phyloP scores from a whole-genome alignment of 64 coral and sea anemone genomes.

The Actinia tenebrosa region DNA sequence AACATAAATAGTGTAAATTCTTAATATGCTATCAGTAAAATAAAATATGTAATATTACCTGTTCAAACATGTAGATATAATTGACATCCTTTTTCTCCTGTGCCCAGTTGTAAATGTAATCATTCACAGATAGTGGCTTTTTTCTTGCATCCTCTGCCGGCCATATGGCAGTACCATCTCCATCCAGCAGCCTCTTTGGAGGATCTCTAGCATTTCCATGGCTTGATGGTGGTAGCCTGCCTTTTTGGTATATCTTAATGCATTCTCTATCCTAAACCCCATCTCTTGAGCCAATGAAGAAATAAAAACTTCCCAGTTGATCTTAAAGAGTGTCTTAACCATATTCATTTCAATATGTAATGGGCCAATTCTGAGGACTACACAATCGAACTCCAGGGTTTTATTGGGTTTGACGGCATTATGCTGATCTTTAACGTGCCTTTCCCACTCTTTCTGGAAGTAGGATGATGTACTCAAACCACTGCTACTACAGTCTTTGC shows the following conservation, averaged over 20 bases:
- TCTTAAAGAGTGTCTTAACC: background rate
- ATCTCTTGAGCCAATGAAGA: conserved; percentile 12
- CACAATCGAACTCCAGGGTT: conserved; percentile 20
- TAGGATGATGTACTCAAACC: background rate
- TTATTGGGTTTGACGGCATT: background rate
- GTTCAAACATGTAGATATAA: conserved; percentile 18
- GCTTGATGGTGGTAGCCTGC: background rate
- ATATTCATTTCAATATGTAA: conserved; percentile 38
- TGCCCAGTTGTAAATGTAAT: conserved; percentile 32
- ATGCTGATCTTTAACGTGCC: background rate
- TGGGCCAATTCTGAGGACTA: conserved; percentile 26
- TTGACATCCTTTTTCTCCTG: conserved; percentile 3
- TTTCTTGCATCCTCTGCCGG: background rate
- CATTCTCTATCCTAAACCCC: conserved; percentile 20
- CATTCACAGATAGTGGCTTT: background rate
- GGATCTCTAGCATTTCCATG: conserved; percentile 3
- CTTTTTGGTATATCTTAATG: conserved; percentile 6
- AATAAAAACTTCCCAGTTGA: conserved; percentile 24
- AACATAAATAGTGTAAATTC: too few relatives aligned
- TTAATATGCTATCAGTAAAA: background rate
- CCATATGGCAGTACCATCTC: conserved; percentile 62
- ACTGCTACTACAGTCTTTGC: background rate
- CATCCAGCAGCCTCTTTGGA: conserved; percentile 9
- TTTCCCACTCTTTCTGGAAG: background rate
- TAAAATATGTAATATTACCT: background rate